A percentile compares a stretch with the other conserved stretches of the same genome.
Conservation (phyloP, 2,113 vertebrate genomes). For the Rhagologus leucostigma region DNA sequence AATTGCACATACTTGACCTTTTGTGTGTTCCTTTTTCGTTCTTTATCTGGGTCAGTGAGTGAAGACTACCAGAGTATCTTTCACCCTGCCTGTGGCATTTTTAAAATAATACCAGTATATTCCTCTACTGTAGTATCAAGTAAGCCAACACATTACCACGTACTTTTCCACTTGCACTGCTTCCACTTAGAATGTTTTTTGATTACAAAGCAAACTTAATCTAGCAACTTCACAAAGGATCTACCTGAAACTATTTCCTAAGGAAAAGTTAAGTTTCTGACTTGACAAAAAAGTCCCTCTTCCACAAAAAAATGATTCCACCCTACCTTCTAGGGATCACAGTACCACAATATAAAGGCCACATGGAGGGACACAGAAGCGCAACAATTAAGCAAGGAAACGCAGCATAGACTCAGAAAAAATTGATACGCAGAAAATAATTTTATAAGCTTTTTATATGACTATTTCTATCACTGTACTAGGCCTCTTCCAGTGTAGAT, state of each 20-base stretch:
- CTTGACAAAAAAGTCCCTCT: background rate
- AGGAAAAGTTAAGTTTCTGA: background rate
- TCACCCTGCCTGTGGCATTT: background rate
- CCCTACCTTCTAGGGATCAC: too few species aligned
- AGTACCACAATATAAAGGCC: background rate
- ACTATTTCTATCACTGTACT: background rate
- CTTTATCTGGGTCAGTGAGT: background rate
- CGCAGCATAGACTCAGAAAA: background rate
- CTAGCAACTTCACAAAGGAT: background rate
- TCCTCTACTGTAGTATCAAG: background rate
- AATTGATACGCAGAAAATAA: fast-evolving
- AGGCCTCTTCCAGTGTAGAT: background rate
- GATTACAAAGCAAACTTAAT: background rate
- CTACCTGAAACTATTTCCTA: background rate
- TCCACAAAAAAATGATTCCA: background rate
- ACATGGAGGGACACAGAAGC: fast-evolving
- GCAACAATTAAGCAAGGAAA: background rate
- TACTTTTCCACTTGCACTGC: background rate
- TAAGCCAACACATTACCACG: background rate
- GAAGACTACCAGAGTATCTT: background rate
- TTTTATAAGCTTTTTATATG: background rate
- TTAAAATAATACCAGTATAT: background rate
- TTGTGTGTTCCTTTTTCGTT: background rate
- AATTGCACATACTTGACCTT: background rate
- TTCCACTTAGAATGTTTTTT: background rate